Conservation (phyloP, 2,888 invertebrate genomes). For the Agrochola macilenta region DNA sequence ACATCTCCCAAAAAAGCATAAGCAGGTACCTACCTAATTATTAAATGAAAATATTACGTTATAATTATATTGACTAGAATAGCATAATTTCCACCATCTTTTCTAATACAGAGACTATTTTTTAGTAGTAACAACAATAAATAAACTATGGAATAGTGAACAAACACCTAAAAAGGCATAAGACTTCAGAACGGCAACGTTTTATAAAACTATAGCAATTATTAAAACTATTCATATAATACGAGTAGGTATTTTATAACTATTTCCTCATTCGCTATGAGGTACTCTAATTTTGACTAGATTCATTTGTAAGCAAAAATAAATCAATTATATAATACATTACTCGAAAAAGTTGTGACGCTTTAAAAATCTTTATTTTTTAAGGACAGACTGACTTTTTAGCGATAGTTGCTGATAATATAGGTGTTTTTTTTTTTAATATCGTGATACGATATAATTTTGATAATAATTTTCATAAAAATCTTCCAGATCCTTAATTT, state of each 20-base stretch:
- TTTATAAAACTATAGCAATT: conserved; percentile 44
- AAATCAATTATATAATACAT: neutral
- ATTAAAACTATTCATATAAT: conserved; percentile 42
- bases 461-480: conserved; percentile 21
- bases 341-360: conserved; percentile 3
- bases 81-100: neutral
- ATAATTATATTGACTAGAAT: conserved; percentile 4
- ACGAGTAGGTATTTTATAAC: neutral
- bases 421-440: neutral
- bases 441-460: conserved; percentile 14
- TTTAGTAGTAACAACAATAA: conserved; percentile 26
- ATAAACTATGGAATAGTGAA: conserved; percentile 51
- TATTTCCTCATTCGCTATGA: neutral
- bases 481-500: conserved; percentile 21
- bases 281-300: conserved; percentile 11
- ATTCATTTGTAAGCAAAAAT: neutral
- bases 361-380: conserved; percentile 3
- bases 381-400: conserved; percentile 15
- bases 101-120: conserved; percentile 4
- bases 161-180: conserved; percentile 57
- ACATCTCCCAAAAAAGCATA: neutral
- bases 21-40: too few species aligned
- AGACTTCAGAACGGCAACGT: conserved; percentile 60
- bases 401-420: neutral
- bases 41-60: neutral